phyloP scores from a whole-genome alignment of 2,797 vertebrate species.

The Sebastes itinus region DNA sequence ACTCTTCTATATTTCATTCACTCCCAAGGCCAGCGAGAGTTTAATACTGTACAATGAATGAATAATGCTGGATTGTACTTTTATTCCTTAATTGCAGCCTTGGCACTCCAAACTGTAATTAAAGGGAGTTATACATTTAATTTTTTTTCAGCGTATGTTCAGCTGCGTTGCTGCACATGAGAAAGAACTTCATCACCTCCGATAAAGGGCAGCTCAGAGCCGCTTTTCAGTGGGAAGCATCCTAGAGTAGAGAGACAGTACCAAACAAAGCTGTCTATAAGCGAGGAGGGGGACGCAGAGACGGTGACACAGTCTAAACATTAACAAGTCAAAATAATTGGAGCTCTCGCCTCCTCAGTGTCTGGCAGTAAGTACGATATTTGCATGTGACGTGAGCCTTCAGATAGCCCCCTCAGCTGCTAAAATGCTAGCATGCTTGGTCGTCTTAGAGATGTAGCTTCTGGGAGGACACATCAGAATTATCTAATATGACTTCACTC shows the following conservation, averaged over 20 bases:
- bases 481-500: not conserved
- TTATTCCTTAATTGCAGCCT: constrained; percentile 52
- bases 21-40: not conserved
- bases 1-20: not conserved
- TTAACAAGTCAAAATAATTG: no score
- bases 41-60: constrained; percentile 25
- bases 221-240: not conserved
- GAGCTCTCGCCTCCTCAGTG: no score
- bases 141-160: constrained; percentile 18
- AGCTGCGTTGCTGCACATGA: constrained; percentile 1
- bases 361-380: not conserved
- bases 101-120: constrained; percentile 43
- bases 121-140: constrained; percentile 19
- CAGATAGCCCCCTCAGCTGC: not conserved
- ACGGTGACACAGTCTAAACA: not conserved
- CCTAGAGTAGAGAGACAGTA: not conserved
- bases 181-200: not conserved
- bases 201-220: not conserved
- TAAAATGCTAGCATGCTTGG: not conserved
- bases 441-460: not conserved
- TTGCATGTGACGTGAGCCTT: no score
- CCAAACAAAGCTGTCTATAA: not conserved
- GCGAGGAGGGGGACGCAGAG: not conserved
- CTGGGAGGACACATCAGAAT: not conserved
- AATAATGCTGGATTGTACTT: constrained; percentile 40